Evolutionary conservation across 2,797 vertebrate genomes (phyloP), one percentile per base, ranked within the genome.

Genomic region (Sphaeramia orbicularis): DNA sequence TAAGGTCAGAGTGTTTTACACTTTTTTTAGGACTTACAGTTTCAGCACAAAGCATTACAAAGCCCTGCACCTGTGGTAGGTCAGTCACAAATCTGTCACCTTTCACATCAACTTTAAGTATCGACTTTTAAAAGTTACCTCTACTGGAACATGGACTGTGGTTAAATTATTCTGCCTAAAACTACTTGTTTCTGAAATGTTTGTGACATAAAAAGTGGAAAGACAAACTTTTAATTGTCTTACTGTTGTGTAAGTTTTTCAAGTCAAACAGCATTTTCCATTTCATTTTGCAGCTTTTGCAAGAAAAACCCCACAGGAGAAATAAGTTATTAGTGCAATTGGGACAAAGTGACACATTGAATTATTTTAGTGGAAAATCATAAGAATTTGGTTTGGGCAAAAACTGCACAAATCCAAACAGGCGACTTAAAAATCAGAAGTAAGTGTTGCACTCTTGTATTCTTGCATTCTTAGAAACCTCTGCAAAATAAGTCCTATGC

Each of bases 381-480:
- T 21, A 75, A 43, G 40, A 74, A 64, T 65, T 27, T 27, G 6
- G 24, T 27, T 6, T 3, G 24, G 6, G 24, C 6, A 27, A 27
- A 27, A 27, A n/a, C n/a, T 27, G 24, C 6, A 27, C 3, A 27
- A 27, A 27, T 27, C 24, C 24, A n/a, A 27, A 27, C 6, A 27
- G 24, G 24, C 24, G 52, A 43, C 35, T 61, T 68, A 44, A 53
- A 35, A 21, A 36, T 27, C 52, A 52, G 49, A 66, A 35, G 18
- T n/a, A n/a, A n/a, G n/a, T n/a, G n/a, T n/a, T n/a, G n/a, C n/a
- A n/a, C n/a, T n/a, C n/a, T n/a, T n/a, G n/a, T n/a, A n/a, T n/a
- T n/a, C n/a, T n/a, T n/a, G n/a, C n/a, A n/a, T n/a, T n/a, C n/a
- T n/a, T n/a, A n/a, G n/a, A n/a, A n/a, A n/a, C n/a, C n/a, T n/a